These are phyloP conservation scores for Andrena bucephala DNA, from an alignment of 2,888 invertebrate species.

Conservation along the genomic window DNA sequence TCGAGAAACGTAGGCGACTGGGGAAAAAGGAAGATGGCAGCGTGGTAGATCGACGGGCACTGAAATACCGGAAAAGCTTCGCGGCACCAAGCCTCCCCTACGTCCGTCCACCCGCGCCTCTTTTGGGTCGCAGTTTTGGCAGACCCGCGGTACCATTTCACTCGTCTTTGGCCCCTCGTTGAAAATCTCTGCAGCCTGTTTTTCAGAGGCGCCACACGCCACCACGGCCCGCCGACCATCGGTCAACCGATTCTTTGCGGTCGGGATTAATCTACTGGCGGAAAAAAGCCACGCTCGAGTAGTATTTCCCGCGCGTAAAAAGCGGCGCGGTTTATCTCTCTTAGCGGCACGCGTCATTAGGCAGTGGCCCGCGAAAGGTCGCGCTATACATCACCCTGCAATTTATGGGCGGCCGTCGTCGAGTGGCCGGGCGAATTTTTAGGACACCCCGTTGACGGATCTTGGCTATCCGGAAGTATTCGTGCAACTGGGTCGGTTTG, in stretches of 20 bases:
- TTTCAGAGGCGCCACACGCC: not conserved
- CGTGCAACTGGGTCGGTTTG: not conserved
- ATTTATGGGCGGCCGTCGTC: constrained; percentile 28
- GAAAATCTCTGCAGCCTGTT: not conserved
- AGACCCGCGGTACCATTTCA: not conserved
- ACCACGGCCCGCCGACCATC: not conserved
- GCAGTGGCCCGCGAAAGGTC: constrained; percentile 35
- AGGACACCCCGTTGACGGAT: not conserved
- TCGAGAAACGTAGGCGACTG: constrained; percentile 49
- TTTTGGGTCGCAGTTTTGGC: constrained; percentile 10
- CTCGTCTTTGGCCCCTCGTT: not conserved
- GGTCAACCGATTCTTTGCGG: constrained; percentile 40
- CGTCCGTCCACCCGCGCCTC: not conserved
- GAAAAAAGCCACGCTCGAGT: constrained; percentile 25
- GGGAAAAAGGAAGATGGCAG: constrained; percentile 9
- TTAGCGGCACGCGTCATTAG: constrained; percentile 58
- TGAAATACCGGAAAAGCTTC: constrained; percentile 69
- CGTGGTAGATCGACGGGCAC: constrained; percentile 69
- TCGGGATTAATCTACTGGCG: constrained; percentile 34
- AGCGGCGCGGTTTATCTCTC: constrained; percentile 54
- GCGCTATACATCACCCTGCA: constrained; percentile 16
- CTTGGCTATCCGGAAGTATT: not conserved
- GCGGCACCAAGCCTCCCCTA: not conserved
- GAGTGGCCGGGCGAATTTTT: constrained; percentile 11
- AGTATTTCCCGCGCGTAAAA: constrained; percentile 41